These are phyloP conservation scores for Lemur catta DNA, from an alignment of 2,797 vertebrate genomes.

Conservation along the genomic window DNA sequence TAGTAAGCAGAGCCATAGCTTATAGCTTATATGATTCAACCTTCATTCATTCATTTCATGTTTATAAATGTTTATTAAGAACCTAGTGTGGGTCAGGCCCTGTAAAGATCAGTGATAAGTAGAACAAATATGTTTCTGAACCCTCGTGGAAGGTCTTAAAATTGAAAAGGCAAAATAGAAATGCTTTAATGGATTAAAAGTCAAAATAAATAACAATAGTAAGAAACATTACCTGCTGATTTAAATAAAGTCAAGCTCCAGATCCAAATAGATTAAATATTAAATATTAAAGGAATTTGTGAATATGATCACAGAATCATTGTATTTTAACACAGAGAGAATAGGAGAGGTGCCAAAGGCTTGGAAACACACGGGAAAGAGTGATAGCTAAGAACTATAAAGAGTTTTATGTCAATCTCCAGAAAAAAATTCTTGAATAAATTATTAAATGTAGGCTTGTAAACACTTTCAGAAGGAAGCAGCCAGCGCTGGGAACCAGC, in stretches of 20 bases:
- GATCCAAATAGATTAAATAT: not conserved
- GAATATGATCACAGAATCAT: not conserved
- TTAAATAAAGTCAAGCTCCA: not conserved
- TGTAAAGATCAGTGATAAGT: not conserved
- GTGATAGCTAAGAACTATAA: not conserved
- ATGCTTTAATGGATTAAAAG: not conserved
- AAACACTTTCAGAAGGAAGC: not conserved
- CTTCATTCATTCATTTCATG: not conserved
- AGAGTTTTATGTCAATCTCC: not conserved
- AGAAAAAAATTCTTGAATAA: not conserved
- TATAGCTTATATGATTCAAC: not conserved
- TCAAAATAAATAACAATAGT: not conserved
- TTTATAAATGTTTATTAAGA: not conserved
- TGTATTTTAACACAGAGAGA: not conserved
- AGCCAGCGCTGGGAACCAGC: not conserved
- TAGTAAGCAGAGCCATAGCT: not conserved
- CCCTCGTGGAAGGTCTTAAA: not conserved
- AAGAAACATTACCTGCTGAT: not conserved
- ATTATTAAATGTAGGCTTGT: not conserved
- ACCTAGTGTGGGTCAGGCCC: not conserved
- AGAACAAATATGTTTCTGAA: not conserved
- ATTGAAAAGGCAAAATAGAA: constrained; percentile 39
- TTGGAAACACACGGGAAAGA: not conserved
- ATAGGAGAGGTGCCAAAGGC: not conserved
- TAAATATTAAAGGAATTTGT: not conserved